A percentile compares a stretch with the other conserved stretches of the same genome.
phyloP scores from a whole-genome alignment of 2,888 invertebrate genomes.

The Autographa gamma region DNA sequence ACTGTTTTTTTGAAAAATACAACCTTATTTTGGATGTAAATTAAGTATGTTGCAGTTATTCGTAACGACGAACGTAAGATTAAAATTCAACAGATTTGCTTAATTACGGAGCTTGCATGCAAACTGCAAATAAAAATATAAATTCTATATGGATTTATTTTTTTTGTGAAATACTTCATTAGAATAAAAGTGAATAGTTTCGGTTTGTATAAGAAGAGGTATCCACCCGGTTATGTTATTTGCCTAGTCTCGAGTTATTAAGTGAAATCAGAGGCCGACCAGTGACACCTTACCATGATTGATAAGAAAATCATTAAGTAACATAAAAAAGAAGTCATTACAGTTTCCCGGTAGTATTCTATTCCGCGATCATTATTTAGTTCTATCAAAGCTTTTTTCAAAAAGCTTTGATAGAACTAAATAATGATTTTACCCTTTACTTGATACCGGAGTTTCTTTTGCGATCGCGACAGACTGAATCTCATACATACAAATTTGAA shows the following conservation, averaged over 20 bases:
- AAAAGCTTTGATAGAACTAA: too few relatives aligned
- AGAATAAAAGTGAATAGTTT: too few relatives aligned
- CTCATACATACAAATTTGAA: constrained; percentile 2
- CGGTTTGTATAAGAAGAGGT: too few relatives aligned
- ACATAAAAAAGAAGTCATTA: constrained; percentile 29
- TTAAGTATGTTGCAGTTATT: neutral
- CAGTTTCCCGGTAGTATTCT: constrained; percentile 18
- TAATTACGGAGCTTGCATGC: neutral
- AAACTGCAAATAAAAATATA: neutral
- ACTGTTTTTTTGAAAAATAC: neutral
- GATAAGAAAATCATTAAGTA: constrained; percentile 31
- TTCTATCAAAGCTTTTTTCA: constrained; percentile 17
- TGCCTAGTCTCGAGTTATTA: neutral
- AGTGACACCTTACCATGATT: constrained; percentile 20
- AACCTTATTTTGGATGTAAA: neutral
- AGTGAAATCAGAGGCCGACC: neutral
- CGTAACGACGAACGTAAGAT: neutral
- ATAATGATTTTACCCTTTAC: constrained; percentile 23
- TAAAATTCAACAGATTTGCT: neutral
- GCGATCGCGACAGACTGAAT: neutral
- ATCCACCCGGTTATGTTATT: neutral
- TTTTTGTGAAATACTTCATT: too few relatives aligned
- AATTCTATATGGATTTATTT: too few relatives aligned
- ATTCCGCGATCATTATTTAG: constrained; percentile 35
- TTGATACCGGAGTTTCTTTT: neutral